These are phyloP conservation scores for Hassar affinis DNA, from an alignment of 2,113 vertebrate species.

Conservation along the genomic window DNA sequence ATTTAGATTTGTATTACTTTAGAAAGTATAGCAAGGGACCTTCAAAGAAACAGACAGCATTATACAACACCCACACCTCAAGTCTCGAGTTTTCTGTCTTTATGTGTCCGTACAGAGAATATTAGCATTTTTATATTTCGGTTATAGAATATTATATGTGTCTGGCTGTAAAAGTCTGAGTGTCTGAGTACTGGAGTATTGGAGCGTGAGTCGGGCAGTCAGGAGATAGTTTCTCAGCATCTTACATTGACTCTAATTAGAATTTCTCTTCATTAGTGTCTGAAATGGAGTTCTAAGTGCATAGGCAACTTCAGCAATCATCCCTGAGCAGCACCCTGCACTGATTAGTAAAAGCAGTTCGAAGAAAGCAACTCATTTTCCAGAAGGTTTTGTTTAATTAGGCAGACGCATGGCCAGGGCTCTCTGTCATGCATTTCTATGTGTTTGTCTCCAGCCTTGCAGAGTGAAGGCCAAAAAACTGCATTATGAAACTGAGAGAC, in stretches of 20 bases:
- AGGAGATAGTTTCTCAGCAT: slow-evolving; percentile 2
- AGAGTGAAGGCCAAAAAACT: slow-evolving; percentile 27
- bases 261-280: slow-evolving; percentile 44
- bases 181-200: neutral
- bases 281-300: slow-evolving; percentile 32
- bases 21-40: neutral
- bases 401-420: slow-evolving; percentile 10
- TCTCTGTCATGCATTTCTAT: slow-evolving; percentile 33
- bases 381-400: slow-evolving; percentile 42
- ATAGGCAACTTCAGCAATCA: slow-evolving; percentile 33
- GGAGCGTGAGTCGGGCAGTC: slow-evolving; percentile 6
- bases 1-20: neutral
- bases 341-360: slow-evolving; percentile 34
- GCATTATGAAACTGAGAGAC: slow-evolving; percentile 19
- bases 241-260: slow-evolving; percentile 39
- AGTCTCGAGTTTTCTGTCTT: neutral
- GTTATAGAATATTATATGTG: neutral
- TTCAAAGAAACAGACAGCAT: slow-evolving; percentile 4
- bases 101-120: neutral
- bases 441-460: slow-evolving; percentile 3
- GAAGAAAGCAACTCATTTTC: slow-evolving; percentile 38
- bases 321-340: slow-evolving; percentile 8
- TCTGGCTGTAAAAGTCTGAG: neutral
- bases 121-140: slow-evolving; percentile 2
- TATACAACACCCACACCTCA: neutral